Base-by-base conservation (phyloP, 1,140 invertebrate species). In the Drosophila lacteicornis region DNA sequence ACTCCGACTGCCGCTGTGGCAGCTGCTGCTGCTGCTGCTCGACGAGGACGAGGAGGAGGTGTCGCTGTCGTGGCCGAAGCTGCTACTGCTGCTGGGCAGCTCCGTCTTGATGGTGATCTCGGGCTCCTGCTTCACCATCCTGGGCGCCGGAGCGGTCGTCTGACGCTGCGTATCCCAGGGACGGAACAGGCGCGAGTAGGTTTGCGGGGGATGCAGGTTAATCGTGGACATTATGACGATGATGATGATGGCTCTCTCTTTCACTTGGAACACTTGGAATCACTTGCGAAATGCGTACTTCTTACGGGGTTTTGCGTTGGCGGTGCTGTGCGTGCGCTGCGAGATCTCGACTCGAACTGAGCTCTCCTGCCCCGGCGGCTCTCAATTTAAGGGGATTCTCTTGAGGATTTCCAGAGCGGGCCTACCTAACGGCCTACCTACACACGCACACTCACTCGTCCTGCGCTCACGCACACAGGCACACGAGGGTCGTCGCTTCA, bases 101-200 rank as follows among this genome's bases (percentile, higher is more conserved):
- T 87, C 83, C 25, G 82, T 69, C 51, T 85, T 85, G 30, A 84
- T 78, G 56, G 45, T 75, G 33, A 85, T 45, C 33, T 59, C 71
- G 3, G 63, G 69, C 63, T 90, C 87, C 70, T 78, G 59, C 67
- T 91, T 91, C 45, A 91, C 79, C n/a, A 63, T 61, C 22, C 73
- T 42, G n/a, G 73, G 61, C 19, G 70, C 33, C 17, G 75, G 70
- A 8, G 79, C 62, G 27, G 80, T 46, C 13, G 55, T 50, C 67
- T 91, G 84, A 5, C 87, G 80, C 55, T 90, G 85, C 36, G 73
- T 76, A 81, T 93, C 92, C 92, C 92, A 93, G 43, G 92, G 92
- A 71, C 92, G 92, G 76, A 93, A 93, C 19, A 93, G 76, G 38
- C 92, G 85, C 63, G 92, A 92, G 57, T 92, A 93, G 25, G 92